Evolutionary conservation across 2,888 invertebrate genomes (phyloP).

Genomic region (Drosophila neotestacea): DNA sequence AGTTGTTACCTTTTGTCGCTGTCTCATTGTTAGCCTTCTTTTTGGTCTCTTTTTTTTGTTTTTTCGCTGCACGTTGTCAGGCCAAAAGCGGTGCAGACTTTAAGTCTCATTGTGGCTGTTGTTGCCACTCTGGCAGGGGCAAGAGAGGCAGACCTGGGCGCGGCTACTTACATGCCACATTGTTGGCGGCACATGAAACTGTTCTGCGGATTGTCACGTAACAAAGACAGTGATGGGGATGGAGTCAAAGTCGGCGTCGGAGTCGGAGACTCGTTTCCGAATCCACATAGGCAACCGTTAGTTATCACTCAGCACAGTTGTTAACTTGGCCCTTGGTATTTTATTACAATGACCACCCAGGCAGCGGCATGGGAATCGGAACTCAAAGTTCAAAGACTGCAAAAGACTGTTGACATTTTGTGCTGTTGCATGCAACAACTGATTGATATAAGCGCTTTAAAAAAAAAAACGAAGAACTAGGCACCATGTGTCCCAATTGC

Average conservation of each 20-base stretch:
- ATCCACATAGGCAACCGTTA: constrained; percentile 44
- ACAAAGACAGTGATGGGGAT: constrained; percentile 28
- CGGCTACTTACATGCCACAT: constrained; percentile 49
- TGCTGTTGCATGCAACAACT: constrained; percentile 47
- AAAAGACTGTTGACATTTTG: constrained; percentile 72
- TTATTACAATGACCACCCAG: constrained; percentile 58
- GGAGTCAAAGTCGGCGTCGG: not conserved
- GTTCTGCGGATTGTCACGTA: constrained; percentile 49
- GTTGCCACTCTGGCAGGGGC: constrained; percentile 9
- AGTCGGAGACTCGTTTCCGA: constrained; percentile 6
- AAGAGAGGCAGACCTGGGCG: constrained; percentile 39
- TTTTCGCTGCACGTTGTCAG: constrained; percentile 27
- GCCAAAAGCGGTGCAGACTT: constrained; percentile 50
- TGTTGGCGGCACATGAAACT: constrained; percentile 55
- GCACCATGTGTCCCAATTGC: constrained; percentile 46
- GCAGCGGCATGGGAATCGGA: constrained; percentile 7
- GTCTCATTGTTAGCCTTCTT: constrained; percentile 45
- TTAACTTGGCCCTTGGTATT: constrained; percentile 45
- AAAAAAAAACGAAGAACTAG: not conserved
- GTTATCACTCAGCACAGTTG: constrained; percentile 50
- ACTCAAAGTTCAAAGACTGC: constrained; percentile 58
- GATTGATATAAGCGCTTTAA: constrained; percentile 75
- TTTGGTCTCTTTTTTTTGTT: constrained; percentile 10
- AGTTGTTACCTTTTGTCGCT: constrained; percentile 3
- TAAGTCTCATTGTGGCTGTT: constrained; percentile 45